These are phyloP conservation scores for Sebastes iracundus DNA, from an alignment of 2,797 vertebrate species.

Conservation along the genomic window DNA sequence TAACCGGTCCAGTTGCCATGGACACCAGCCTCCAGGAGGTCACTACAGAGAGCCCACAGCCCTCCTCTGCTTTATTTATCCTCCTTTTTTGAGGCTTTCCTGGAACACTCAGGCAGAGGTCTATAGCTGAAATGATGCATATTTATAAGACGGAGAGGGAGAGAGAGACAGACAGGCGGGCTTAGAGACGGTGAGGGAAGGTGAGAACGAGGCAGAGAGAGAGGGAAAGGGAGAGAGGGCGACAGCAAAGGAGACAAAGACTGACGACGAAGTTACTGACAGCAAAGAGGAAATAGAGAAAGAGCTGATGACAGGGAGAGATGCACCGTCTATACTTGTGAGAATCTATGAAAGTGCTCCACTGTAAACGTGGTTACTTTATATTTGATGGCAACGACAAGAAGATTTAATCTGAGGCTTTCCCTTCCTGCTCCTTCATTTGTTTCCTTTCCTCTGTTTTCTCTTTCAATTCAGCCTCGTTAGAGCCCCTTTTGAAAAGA, in stretches of 20 bases:
- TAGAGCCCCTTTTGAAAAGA: neutral
- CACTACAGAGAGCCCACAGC: conserved; percentile 49
- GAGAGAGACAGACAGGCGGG: conserved; percentile 23
- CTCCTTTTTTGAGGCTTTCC: conserved; percentile 33
- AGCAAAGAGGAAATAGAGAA: conserved; percentile 19
- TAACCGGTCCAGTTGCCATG: conserved; percentile 43
- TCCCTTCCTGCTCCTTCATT: conserved; percentile 7
- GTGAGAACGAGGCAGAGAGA: conserved; percentile 21
- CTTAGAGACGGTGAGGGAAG: conserved; percentile 21
- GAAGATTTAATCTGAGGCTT: conserved; percentile 73
- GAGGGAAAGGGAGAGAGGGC: conserved; percentile 15
- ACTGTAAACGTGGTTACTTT: conserved; percentile 56
- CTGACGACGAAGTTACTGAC: conserved; percentile 20
- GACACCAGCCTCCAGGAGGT: conserved; percentile 57
- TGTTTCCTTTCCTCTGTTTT: conserved; percentile 17
- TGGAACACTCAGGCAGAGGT: conserved; percentile 46
- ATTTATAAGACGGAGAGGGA: conserved; percentile 53
- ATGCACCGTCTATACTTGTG: conserved; percentile 1
- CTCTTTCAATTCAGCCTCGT: conserved; percentile 20
- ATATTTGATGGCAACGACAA: conserved; percentile 85
- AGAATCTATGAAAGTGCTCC: conserved; percentile 8
- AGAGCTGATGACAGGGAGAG: conserved; percentile 32
- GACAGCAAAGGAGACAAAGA: conserved; percentile 39
- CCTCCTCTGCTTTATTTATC: conserved; percentile 34
- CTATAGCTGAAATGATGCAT: conserved; percentile 54